Conservation (phyloP, 2,888 invertebrate species). For the Drosophila cognata region DNA sequence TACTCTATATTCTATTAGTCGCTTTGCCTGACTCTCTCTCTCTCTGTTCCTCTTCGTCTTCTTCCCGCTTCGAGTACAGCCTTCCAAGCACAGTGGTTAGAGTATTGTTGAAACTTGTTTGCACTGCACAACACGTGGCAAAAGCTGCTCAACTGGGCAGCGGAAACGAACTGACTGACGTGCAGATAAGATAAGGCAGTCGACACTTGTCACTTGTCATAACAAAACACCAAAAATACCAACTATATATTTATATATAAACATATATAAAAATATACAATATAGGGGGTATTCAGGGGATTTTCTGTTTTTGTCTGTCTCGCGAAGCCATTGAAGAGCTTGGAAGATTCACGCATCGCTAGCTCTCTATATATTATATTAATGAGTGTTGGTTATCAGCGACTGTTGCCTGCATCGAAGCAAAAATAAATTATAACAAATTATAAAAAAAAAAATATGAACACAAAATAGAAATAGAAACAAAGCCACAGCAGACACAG, state of each 20-base stretch:
- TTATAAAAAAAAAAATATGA: conserved; percentile 6
- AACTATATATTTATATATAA: conserved; percentile 1
- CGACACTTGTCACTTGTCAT: conserved; percentile 33
- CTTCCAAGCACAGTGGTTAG: conserved; percentile 30
- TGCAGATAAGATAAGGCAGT: conserved; percentile 46
- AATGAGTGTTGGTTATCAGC: conserved; percentile 24
- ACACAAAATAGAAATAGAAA: conserved; percentile 9
- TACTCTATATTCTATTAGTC: not conserved
- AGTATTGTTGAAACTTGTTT: conserved; percentile 4
- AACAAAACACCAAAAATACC: conserved; percentile 15
- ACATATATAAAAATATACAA: not conserved
- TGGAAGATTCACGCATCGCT: conserved; percentile 37
- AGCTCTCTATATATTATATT: conserved; percentile 7
- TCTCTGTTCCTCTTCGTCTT: not conserved
- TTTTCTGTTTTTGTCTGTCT: not conserved
- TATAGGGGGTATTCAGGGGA: not conserved
- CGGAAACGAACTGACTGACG: conserved; percentile 37
- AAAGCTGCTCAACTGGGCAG: conserved; percentile 24
- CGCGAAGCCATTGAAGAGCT: conserved; percentile 7
- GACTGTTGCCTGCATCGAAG: conserved; percentile 4
- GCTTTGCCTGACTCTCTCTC: not conserved
- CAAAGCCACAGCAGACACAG: conserved; percentile 9
- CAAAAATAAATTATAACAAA: conserved; percentile 2
- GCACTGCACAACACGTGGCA: conserved; percentile 37
- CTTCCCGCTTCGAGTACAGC: not conserved